A percentile compares a stretch with the other conserved stretches of the same genome.
phyloP scores from a whole-genome alignment of 92 coral and sea anemone genomes.

The Zoanthus gigantus region DNA sequence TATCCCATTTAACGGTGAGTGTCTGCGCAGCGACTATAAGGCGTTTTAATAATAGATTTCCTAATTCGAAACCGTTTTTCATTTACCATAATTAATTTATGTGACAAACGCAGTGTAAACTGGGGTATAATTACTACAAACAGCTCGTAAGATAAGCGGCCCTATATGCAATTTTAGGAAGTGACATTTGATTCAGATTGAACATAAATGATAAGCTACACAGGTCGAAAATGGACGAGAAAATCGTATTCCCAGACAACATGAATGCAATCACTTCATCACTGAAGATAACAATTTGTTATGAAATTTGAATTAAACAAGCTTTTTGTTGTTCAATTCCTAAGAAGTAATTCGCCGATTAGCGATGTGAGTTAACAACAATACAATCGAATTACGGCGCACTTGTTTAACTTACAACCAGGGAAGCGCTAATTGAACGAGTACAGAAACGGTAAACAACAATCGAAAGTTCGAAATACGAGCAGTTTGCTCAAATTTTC shows the following conservation, averaged over 20 bases:
- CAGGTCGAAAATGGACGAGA: neutral
- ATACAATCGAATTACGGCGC: neutral
- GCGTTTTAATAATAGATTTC: slow-evolving; percentile 24
- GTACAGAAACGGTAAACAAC: slow-evolving; percentile 18
- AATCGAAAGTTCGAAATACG: neutral
- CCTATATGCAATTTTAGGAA: slow-evolving; percentile 30
- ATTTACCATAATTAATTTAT: slow-evolving; percentile 35
- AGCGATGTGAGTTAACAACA: slow-evolving; percentile 10
- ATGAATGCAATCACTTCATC: neutral
- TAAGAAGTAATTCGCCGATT: slow-evolving; percentile 31
- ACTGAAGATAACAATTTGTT: neutral
- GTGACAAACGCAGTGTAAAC: slow-evolving; percentile 1
- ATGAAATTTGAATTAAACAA: neutral
- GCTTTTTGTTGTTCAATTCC: neutral
- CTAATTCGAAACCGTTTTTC: slow-evolving; percentile 36
- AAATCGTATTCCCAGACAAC: neutral
- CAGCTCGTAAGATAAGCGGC: slow-evolving; percentile 42
- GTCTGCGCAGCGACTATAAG: neutral
- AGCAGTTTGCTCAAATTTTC: slow-evolving; percentile 5
- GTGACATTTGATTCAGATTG: slow-evolving; percentile 38
- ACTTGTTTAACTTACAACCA: slow-evolving; percentile 22
- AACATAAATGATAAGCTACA: slow-evolving; percentile 21
- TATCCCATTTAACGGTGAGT: neutral
- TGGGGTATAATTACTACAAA: slow-evolving; percentile 31
- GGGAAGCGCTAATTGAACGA: slow-evolving; percentile 23